Percentiles rank a stretch among this genome's conserved stretches.
Evolutionary conservation across 2,888 invertebrate genomes (phyloP).

Genomic region (Patella ulyssiponensis): DNA sequence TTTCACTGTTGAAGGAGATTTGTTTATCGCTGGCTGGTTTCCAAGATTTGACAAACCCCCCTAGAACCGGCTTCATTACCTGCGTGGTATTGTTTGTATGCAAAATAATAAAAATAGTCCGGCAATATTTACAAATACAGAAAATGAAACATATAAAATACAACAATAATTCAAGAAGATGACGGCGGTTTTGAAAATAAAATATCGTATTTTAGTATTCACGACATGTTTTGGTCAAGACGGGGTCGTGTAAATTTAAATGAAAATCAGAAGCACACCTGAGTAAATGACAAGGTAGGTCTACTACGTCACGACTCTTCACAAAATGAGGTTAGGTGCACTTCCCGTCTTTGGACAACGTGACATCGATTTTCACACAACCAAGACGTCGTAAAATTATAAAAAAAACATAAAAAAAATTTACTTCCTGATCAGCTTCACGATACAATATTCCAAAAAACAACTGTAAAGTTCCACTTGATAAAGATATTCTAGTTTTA

Average conservation of each 20-base stretch:
- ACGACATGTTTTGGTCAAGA: no score
- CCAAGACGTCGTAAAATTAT: neutral
- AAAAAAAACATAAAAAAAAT: neutral
- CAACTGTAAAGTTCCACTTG: no score
- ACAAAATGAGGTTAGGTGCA: neutral
- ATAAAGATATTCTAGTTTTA: neutral
- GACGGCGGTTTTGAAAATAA: no score
- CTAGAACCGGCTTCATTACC: neutral
- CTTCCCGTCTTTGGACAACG: neutral
- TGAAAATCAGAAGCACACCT: neutral
- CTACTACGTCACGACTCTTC: neutral
- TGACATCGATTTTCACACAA: neutral
- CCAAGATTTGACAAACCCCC: neutral
- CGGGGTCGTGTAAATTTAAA: no score
- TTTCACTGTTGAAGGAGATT: neutral
- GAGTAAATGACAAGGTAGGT: constrained; percentile 5
- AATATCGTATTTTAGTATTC: no score
- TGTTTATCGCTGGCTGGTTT: neutral
- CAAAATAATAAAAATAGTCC: constrained; percentile 5
- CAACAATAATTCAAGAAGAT: no score
- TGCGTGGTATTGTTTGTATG: neutral
- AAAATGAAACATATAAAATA: no score
- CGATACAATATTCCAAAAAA: neutral
- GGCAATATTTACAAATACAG: neutral
- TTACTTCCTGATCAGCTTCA: neutral